These are phyloP conservation scores for Pipistrellus nathusii DNA, from an alignment of 2,797 vertebrate species.

Conservation along the genomic window DNA sequence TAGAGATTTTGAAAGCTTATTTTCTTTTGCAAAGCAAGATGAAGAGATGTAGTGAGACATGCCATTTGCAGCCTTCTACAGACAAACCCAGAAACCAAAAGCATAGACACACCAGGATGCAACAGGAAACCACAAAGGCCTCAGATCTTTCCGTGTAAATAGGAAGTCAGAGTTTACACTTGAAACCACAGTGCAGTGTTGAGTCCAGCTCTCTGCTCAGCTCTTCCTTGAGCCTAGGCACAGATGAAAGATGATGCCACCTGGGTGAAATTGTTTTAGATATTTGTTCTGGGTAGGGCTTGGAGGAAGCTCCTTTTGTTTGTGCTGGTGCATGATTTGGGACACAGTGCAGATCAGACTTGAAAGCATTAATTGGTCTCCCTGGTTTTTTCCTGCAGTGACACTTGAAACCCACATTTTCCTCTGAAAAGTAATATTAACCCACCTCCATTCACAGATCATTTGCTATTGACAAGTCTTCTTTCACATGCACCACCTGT, in stretches of 20 bases:
- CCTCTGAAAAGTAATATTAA: constrained; percentile 62
- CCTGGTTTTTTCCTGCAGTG: constrained; percentile 63
- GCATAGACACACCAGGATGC: constrained; percentile 82
- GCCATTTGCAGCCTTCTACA: constrained; percentile 66
- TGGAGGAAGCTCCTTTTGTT: constrained; percentile 80
- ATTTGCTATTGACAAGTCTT: background rate
- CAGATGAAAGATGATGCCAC: constrained; percentile 81
- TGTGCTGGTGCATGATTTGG: constrained; percentile 80
- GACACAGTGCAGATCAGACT: constrained; percentile 81
- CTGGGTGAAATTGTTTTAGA: constrained; percentile 78
- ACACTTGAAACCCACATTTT: constrained; percentile 65
- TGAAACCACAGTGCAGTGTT: constrained; percentile 78
- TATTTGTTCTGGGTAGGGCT: constrained; percentile 80
- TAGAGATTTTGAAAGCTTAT: constrained; percentile 48
- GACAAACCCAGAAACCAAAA: constrained; percentile 85
- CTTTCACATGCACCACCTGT: background rate
- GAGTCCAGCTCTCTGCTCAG: constrained; percentile 81
- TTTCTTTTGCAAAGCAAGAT: constrained; percentile 58
- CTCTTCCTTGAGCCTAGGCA: constrained; percentile 78
- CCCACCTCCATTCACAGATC: background rate
- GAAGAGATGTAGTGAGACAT: background rate
- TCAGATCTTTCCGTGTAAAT: constrained; percentile 86
- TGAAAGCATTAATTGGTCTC: constrained; percentile 65
- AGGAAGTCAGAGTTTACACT: constrained; percentile 87
- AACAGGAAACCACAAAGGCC: constrained; percentile 85